Evolutionary conservation across 2,888 invertebrate genomes (phyloP).

Genomic region (Acheta domesticus): DNA sequence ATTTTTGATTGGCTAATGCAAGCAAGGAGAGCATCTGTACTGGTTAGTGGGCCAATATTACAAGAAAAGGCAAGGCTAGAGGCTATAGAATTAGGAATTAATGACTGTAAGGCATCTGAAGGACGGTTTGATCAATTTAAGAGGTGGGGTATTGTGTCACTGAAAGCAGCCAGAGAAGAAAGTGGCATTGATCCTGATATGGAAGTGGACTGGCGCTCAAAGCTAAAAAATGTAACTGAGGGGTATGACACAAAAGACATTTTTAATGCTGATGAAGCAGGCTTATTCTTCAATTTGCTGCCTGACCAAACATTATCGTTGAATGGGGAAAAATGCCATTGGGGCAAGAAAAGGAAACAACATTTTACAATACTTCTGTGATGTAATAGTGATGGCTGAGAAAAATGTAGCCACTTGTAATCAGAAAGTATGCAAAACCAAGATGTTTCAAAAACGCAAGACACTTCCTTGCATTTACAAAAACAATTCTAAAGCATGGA

Average conservation of each 20-base stretch:
- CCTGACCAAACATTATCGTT: too few relatives aligned
- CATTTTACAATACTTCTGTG: background rate
- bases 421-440: background rate
- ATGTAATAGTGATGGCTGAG: background rate
- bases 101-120: background rate
- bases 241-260: conserved; percentile 18
- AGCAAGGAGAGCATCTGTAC: background rate
- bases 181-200: too few relatives aligned
- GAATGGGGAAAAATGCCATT: conserved; percentile 24
- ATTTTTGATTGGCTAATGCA: background rate
- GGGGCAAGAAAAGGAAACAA: conserved; percentile 22
- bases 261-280: conserved; percentile 24
- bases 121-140: background rate
- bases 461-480: background rate
- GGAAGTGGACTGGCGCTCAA: background rate
- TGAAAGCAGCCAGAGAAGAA: background rate
- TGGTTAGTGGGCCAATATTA: background rate
- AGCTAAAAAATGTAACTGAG: conserved; percentile 7
- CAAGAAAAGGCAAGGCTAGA: conserved; percentile 12
- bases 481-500: background rate
- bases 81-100: background rate
- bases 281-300: conserved; percentile 25
- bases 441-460: background rate
- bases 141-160: background rate
- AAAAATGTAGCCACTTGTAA: background rate